Evolutionary conservation across 2,888 invertebrate genomes (phyloP), one percentile per base, ranked within the genome.

Genomic region (Drosophila nigritarsus): DNA sequence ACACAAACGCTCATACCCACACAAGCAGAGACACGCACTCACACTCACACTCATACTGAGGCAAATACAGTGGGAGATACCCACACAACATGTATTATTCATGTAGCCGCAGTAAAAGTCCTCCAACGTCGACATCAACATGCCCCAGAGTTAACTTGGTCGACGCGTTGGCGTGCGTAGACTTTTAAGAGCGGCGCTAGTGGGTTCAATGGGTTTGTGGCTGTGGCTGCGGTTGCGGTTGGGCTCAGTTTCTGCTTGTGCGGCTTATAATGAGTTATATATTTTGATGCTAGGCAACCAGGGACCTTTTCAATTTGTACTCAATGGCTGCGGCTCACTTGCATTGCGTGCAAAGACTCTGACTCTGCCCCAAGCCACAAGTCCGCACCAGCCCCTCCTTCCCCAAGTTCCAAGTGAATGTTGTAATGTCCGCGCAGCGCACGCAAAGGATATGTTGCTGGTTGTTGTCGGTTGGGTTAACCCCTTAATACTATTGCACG

Each of bases 101-200:
- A 85, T 87, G 75, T 68, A 72, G 78, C 78, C 88, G 88, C 83
- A 85, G 77, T 78, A 75, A 89, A 85, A 89, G 82, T 87, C 72
- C 83, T 75, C 59, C 62, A 68, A 70, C 69, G 64, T 75, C 76
- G 86, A 72, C 76, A 78, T 68, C 82, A 73, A 69, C 68, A 65
- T 85, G 86, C 69, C 87, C 80, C 27, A 51, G 63, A 88, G 83
- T 87, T 77, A 74, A 88, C 81, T 83, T 83, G 62, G 73, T 51
- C 82, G 64, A 73, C 73, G 89, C 87, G 82, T 78, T 84, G 89
- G 87, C 87, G 83, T 84, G 83, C 83, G 85, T 89, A 87, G 87
- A 84, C 85, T 84, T 89, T 87, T 84, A 87, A 74, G 68, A 59
- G 45, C 56, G 61, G 79, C 30, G 58, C 54, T 62, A 53, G 49